These are phyloP conservation scores for Clanis bilineata DNA, from an alignment of 2,888 invertebrate genomes.

Conservation along the genomic window DNA sequence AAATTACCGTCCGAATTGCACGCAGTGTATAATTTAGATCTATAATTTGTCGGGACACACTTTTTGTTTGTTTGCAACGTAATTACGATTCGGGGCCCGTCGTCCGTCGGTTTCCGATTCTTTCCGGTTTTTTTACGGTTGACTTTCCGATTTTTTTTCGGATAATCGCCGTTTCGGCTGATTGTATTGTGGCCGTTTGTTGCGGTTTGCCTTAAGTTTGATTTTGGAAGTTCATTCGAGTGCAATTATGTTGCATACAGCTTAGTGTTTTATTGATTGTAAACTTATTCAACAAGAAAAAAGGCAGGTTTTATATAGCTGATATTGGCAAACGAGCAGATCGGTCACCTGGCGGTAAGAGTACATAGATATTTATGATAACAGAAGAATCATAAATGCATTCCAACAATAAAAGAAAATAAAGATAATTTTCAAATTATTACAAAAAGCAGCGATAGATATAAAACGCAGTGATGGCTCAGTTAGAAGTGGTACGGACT, in stretches of 20 bases:
- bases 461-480: too few species aligned
- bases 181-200: slow-evolving; percentile 27
- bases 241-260: slow-evolving; percentile 2
- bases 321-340: too few species aligned
- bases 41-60: slow-evolving; percentile 59
- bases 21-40: slow-evolving; percentile 62
- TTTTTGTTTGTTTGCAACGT: slow-evolving; percentile 48
- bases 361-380: too few species aligned
- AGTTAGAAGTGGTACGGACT: too few species aligned
- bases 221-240: background rate
- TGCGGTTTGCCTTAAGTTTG: slow-evolving; percentile 10
- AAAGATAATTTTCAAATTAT: too few species aligned
- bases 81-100: slow-evolving; percentile 49
- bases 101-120: slow-evolving; percentile 37
- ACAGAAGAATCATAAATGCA: too few species aligned
- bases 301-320: too few species aligned
- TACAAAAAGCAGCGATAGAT: too few species aligned
- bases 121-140: slow-evolving; percentile 47
- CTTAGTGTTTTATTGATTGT: background rate
- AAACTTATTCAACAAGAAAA: background rate
- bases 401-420: too few species aligned
- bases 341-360: too few species aligned
- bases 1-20: slow-evolving; percentile 38
- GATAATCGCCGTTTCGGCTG: slow-evolving; percentile 20
- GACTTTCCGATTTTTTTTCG: slow-evolving; percentile 34